Percentiles rank a stretch among this genome's conserved stretches.
These are phyloP conservation scores for Didymodactylos carnosus DNA, from an alignment of 2,888 invertebrate species.

Conservation along the genomic window DNA sequence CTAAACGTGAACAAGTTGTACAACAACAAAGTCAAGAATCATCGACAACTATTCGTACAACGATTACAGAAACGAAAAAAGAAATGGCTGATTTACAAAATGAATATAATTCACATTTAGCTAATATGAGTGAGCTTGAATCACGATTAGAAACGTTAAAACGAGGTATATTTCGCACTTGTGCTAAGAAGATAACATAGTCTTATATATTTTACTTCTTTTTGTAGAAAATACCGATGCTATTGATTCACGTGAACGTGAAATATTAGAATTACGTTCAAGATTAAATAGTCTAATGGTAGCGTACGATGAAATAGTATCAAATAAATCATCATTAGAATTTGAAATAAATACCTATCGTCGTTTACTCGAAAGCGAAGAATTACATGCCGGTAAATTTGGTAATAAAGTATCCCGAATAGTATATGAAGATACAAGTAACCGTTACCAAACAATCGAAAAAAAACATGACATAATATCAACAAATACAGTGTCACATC, in stretches of 20 bases:
- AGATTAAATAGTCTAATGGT: conserved; percentile 6
- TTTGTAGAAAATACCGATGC: conserved; percentile 1
- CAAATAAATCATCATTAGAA: conserved; percentile 39
- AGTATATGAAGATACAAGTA: too few species aligned
- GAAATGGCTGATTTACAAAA: conserved; percentile 11
- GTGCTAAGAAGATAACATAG: too few species aligned
- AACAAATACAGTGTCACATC: too few species aligned
- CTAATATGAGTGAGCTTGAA: conserved; percentile 6
- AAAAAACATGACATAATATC: too few species aligned
- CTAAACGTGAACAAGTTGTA: neutral
- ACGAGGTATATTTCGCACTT: neutral
- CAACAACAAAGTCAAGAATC: neutral
- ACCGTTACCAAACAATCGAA: too few species aligned
- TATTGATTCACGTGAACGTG: conserved; percentile 10
- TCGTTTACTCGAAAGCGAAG: conserved; percentile 40
- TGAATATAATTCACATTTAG: neutral
- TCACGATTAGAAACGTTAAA: conserved; percentile 1
- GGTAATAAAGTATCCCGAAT: too few species aligned
- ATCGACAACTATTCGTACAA: neutral
- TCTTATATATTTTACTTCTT: neutral
- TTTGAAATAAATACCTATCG: conserved; percentile 41
- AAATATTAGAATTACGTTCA: conserved; percentile 8
- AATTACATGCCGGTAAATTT: conserved; percentile 24
- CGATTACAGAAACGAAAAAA: neutral
- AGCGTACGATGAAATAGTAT: conserved; percentile 25